Percentiles rank a stretch among this genome's conserved stretches.
Conservation (phyloP, 2,888 invertebrate genomes). For the Euplagia quadripunctaria region DNA sequence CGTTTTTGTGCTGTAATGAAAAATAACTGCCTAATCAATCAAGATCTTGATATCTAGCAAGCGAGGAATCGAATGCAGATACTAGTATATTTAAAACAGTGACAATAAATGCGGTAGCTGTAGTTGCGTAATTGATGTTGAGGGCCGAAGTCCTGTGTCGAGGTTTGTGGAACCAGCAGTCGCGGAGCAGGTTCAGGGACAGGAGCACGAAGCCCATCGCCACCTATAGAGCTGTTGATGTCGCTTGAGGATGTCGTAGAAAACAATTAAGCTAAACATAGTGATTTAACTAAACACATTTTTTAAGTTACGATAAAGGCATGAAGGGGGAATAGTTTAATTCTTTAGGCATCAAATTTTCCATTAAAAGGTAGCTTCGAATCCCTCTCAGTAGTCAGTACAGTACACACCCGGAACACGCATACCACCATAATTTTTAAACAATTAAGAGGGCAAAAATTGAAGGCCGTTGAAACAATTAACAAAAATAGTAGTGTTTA, state of each 20-base stretch:
- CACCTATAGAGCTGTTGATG: constrained; percentile 84
- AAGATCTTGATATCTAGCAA: constrained; percentile 83
- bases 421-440: too few relatives aligned
- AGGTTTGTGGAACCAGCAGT: constrained; percentile 91
- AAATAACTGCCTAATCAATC: constrained; percentile 50
- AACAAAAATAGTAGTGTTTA: too few relatives aligned
- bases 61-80: constrained; percentile 92
- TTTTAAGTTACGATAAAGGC: not conserved
- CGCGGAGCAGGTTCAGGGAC: constrained; percentile 91
- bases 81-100: constrained; percentile 92
- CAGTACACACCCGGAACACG: too few relatives aligned
- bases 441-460: too few relatives aligned
- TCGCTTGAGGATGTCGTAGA: constrained; percentile 31
- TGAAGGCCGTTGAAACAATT: too few relatives aligned
- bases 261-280: constrained; percentile 3
- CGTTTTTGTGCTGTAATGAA: too few relatives aligned
- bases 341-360: too few relatives aligned
- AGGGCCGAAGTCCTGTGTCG: constrained; percentile 90
- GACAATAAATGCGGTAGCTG: constrained; percentile 90
- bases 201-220: constrained; percentile 92
- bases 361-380: not conserved
- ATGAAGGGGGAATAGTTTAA: not conserved
- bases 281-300: not conserved
- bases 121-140: constrained; percentile 90
- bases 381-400: not conserved